Evolutionary conservation across 1,140 invertebrate species (phyloP).

Genomic region (Rhopalosiphum maidis): DNA sequence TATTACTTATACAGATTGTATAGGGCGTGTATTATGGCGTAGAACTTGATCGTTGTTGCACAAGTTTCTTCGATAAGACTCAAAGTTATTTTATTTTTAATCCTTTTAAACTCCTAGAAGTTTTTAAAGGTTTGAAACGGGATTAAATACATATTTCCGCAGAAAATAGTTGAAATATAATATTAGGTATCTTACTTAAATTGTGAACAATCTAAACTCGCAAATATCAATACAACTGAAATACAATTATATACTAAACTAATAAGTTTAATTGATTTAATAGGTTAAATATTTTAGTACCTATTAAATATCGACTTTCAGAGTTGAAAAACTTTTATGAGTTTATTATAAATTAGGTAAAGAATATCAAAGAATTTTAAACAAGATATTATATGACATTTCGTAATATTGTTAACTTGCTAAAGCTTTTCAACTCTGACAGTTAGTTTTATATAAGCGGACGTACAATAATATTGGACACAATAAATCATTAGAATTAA

Average conservation of each 20-base stretch:
- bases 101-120: background rate
- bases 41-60: background rate
- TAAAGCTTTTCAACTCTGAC: background rate
- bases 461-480: background rate
- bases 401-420: background rate
- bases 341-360: background rate
- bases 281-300: background rate
- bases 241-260: background rate
- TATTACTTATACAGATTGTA: background rate
- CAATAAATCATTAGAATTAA: background rate
- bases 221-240: background rate
- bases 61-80: background rate
- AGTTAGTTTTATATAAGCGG: background rate
- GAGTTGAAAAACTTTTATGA: background rate
- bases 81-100: background rate
- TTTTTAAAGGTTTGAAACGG: background rate
- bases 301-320: background rate
- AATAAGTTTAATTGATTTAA: background rate
- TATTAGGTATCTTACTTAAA: background rate
- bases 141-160: background rate
- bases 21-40: background rate
- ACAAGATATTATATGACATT: background rate
- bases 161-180: background rate
- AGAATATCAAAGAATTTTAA: background rate
- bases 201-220: background rate